A percentile compares a stretch with the other conserved stretches of the same genome.
phyloP scores from a whole-genome alignment of 2,888 invertebrate genomes.

The Drosophila subsilvestris region DNA sequence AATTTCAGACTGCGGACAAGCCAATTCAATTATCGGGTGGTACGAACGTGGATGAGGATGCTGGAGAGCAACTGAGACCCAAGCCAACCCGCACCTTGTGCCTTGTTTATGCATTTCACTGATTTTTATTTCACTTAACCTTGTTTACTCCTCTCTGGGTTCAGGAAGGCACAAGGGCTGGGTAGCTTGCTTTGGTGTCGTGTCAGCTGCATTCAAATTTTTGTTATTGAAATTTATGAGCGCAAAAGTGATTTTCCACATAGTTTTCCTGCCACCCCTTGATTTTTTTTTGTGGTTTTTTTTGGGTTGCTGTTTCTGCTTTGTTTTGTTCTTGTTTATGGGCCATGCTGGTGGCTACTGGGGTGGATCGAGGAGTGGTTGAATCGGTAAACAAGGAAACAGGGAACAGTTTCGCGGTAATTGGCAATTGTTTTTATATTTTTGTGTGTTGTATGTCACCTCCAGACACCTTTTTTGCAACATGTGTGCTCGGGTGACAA shows the following conservation, averaged over 20 bases:
- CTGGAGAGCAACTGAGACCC: conserved; percentile 3
- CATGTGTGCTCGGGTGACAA: conserved; percentile 60
- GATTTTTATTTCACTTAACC: conserved; percentile 75
- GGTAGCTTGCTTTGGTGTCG: conserved; percentile 67
- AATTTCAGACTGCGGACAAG: conserved; percentile 25
- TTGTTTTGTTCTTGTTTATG: conserved; percentile 45
- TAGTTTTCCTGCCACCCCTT: conserved; percentile 40
- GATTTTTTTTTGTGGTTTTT: background rate
- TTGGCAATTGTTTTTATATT: conserved; percentile 77
- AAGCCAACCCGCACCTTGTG: conserved; percentile 65
- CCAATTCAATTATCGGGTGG: conserved; percentile 67
- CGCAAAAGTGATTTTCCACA: conserved; percentile 79
- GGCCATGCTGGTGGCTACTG: conserved; percentile 60
- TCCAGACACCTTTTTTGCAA: conserved; percentile 58
- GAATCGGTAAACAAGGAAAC: conserved; percentile 50
- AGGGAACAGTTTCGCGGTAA: conserved; percentile 53
- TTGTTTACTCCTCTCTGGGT: conserved; percentile 54
- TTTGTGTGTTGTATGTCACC: conserved; percentile 49
- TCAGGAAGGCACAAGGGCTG: background rate
- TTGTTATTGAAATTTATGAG: conserved; percentile 80
- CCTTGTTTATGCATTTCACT: conserved; percentile 68
- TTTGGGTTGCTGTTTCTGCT: conserved; percentile 21
- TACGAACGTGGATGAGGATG: conserved; percentile 28
- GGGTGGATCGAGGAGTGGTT: conserved; percentile 41
- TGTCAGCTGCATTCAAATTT: conserved; percentile 78